Base-by-base conservation (phyloP, 2,888 invertebrate genomes). In the Drosophila tanythrix region DNA sequence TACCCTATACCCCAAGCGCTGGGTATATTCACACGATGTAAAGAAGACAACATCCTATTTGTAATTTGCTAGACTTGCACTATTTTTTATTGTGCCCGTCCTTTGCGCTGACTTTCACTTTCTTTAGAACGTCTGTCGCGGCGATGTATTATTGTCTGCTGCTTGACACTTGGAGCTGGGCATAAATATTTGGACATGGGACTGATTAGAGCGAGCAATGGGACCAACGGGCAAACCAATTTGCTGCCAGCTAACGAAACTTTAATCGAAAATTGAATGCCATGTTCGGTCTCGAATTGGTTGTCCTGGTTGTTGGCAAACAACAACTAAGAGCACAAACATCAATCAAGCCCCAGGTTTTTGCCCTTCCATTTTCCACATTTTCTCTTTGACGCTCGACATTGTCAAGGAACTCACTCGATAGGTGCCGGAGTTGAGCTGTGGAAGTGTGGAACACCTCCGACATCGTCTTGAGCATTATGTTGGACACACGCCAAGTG, bases 241-340 rank as follows among this genome's bases (percentile, higher is more conserved):
- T 86, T 76, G 76, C 69, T 74, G 74, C 63, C 70, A 68, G 75
- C 74, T 62, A 62, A 53, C 67, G 52, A 70, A 83, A 76, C 73
- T 88, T 88, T 88, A 86, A 90, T 82, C 90, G 83, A 82, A 86
- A 80, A 87, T 82, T 90, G 89, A 87, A 90, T 81, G 75, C 69
- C 74, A 64, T 82, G 80, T 77, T 74, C 69, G 58, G 38, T 38
- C n/a, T 59, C 36, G 70, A 29, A 57, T 70, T 40, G 64, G 51
- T 36, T 58, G 59, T 58, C 62, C 70, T 79, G n/a, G n/a, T n/a
- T n/a, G 46, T 78, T 52, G 38, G 80, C 87, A 87, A 87, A 90
- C 89, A 90, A 82, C 87, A 87, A 83, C 89, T 82, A 79, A 76
- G 74, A 90, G 87, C 77, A 88, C 86, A 88, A 86, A 86, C 86